Base-by-base conservation (phyloP, 2,888 invertebrate species). In the Plagodis pulveraria region DNA sequence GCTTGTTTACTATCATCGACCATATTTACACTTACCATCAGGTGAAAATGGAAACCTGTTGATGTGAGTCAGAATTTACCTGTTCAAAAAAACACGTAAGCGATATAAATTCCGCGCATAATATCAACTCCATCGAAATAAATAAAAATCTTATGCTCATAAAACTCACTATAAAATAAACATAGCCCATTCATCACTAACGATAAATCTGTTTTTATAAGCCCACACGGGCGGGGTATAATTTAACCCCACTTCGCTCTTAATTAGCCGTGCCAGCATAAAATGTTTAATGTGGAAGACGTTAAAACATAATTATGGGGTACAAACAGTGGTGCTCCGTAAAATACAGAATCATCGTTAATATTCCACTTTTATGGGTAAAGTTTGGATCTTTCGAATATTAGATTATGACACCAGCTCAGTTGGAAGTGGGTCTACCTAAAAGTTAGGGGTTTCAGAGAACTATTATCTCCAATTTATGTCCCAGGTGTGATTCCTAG, bases 271-370 rank as follows among this genome's bases (percentile, higher is more conserved):
- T 62, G 64, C 47, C 58, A 56, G 59, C 75, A 67, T 77, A 69
- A 77, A 78, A 78, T 72, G 67, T 73, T 78, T 77, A 73, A 79
- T 65, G 74, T 57, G 49, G 63, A 38, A 73, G 66, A 69, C 67
- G 65, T 76, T 72, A 74, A 73, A 73, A 68, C 69, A 64, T 76
- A 76, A 66, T 74, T 70, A 72, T 63, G 66, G 61, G 53, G 59
- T 33, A 65, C 62, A 68, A 62, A 61, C 66, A 65, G 62, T 59
- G 66, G 47, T 46, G 45, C 46, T 12, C 46, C 42, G n/a, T 33
- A 34, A 59, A 59, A 50, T 55, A 50, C 55, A 38, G 46, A 59
- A 44, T 55, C 43, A 47, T 48, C 42, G 45, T 32, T 56, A 46
- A 53, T 46, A 61, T 50, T 46, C 51, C 41, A 22, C 12, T 49